These are phyloP conservation scores for Gambusia yucatana DNA, from an alignment of 2,797 vertebrate species.

Conservation along the genomic window DNA sequence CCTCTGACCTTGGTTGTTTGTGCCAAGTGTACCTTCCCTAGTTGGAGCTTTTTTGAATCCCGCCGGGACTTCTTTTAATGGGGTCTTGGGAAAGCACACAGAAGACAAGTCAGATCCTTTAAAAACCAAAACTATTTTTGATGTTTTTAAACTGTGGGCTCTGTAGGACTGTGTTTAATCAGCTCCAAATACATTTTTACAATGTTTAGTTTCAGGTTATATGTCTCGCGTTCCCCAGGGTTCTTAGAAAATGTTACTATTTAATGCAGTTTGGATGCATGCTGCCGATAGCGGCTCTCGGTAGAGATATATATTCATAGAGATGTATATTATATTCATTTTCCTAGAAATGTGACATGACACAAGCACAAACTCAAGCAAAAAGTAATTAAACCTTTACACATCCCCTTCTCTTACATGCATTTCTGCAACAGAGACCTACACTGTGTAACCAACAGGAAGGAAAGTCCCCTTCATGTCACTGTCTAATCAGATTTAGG, in stretches of 20 bases:
- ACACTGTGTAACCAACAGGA: slow-evolving; percentile 2
- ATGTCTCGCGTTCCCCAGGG: slow-evolving; percentile 55
- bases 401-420: background rate
- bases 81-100: background rate
- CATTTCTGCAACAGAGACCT: background rate
- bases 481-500: slow-evolving; percentile 20
- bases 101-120: background rate
- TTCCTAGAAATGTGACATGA: background rate
- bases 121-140: background rate
- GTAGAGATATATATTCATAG: slow-evolving; percentile 10
- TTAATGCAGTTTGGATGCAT: slow-evolving; percentile 73
- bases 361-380: too few species aligned
- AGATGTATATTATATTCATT: too few species aligned
- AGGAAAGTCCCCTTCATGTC: slow-evolving; percentile 8
- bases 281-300: slow-evolving; percentile 62
- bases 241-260: slow-evolving; percentile 59
- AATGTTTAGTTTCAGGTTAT: slow-evolving; percentile 52
- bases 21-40: background rate
- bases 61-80: background rate
- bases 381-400: background rate
- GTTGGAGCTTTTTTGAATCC: background rate
- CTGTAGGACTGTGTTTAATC: slow-evolving; percentile 51
- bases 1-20: background rate
- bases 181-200: slow-evolving; percentile 51
- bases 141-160: slow-evolving; percentile 11